Base-by-base conservation (phyloP, 2,113 vertebrate genomes). In the Coptodon bakossiorum region DNA sequence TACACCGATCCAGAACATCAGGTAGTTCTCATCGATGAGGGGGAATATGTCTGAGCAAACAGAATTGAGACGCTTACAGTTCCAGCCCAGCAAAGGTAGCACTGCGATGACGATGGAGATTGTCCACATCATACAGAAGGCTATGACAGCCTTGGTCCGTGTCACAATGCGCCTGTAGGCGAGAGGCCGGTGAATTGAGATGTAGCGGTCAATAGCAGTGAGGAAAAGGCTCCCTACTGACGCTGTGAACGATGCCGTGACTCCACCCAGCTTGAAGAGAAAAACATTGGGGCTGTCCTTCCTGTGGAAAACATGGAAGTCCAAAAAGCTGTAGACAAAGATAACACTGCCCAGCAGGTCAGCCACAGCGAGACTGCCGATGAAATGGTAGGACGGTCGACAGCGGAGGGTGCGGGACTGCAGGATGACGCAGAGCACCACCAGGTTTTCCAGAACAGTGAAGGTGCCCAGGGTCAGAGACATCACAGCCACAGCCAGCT, bases 1-100 rank as follows among this genome's bases (percentile, higher is more conserved):
- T 79, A 99, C 97, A 48, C 98, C 98, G 1, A 99, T 99, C 98
- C 98, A 99, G 97, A 99, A 99, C 98, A 99, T 97, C 95, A 99
- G 96, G 92, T 99, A 99, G 4, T 97, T 98, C 94, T 99, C 97
- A 0, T 99, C 99, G 1, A 99, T 99, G 89, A 99, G 97, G 0
- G 99, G 99, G 96, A 99, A 99, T 91, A 99, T 98, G 95, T 99
- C 98, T 3, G 99, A 99, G 95, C 99, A 99, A 66, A 98, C 96
- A 0, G 99, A 98, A 5, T 98, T 98, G 86, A 99, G 97, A 6
- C 96, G 97, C 94, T 98, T 98, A 97, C 99, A 99, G 97, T 99
- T 99, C 99, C 99, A 99, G 90, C 99, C 99, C 2, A 99, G 97
- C 86, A 99, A 97, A 53, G 99, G 99, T 92, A 99, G 97, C 93